Evolutionary conservation across 1,140 invertebrate species (phyloP), one percentile per base, ranked within the genome.

Genomic region (Heliconius melpomene): DNA sequence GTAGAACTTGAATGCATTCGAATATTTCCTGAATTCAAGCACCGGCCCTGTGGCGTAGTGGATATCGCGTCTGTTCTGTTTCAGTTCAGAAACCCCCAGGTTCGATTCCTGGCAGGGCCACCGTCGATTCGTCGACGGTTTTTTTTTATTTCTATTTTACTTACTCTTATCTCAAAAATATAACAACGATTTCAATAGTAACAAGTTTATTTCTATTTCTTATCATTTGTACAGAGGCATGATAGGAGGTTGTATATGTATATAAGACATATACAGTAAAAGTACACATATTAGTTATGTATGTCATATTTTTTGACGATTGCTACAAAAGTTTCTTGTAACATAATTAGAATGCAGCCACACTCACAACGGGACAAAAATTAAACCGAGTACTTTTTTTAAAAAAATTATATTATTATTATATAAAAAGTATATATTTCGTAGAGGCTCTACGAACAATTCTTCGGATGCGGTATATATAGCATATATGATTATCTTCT

Each of bases 21-120:
- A 66, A 66, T 29, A 66, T 66, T 66, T 66, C 23, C 60, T 26
- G 26, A 29, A 11, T 66, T 66, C 3, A 29, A 13, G 23, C 13
- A 66, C 26, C 23, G 60, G 60, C 60, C 26, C 60, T 66, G 60
- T 66, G 60, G 60, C 60, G 60, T 66, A 66, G 60, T 66, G 60
- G 60, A 66, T 66, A 66, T 66, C 60, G 60, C 60, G 60, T 66
- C 60, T 66, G 60, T 26, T 26, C 60, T 66, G 60, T 66, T 66
- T 26, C 60, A 66, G 60, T 66, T 66, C 60, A 66, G 60, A 66
- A 66, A 16, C 23, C 60, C 60, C 60, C 60, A 66, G 60, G 60
- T 66, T 66, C 60, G 60, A 66, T 66, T 66, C 60, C 60, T 66
- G 60, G 60, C 60, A 66, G 60, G 26, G 60, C 60, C 60, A 26